Conservation (phyloP, 2,797 vertebrate genomes). For the Liparis tanakae region DNA sequence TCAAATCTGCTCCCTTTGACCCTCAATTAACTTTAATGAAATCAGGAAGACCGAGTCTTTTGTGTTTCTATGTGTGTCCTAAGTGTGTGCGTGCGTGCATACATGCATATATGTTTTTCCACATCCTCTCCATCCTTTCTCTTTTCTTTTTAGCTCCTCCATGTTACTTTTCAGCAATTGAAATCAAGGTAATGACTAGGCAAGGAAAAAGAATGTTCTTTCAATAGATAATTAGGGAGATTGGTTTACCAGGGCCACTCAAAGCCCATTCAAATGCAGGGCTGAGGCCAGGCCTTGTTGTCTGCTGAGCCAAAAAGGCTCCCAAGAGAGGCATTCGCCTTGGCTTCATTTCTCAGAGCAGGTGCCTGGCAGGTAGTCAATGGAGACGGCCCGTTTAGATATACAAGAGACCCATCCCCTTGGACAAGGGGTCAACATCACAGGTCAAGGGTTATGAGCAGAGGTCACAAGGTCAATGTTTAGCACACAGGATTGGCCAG, state of each 20-base stretch:
- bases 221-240: constrained; percentile 95
- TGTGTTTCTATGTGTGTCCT: constrained; percentile 47
- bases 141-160: constrained; percentile 64
- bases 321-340: constrained; percentile 88
- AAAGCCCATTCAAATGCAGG: constrained; percentile 83
- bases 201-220: constrained; percentile 86
- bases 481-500: constrained; percentile 85
- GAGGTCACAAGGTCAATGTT: constrained; percentile 90
- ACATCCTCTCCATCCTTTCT: constrained; percentile 52
- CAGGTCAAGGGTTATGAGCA: constrained; percentile 88
- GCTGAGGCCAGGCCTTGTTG: constrained; percentile 80
- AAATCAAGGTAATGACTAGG: constrained; percentile 82
- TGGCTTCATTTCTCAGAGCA: constrained; percentile 93
- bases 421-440: constrained; percentile 84
- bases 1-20: constrained; percentile 75
- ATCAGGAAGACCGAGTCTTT: constrained; percentile 67
- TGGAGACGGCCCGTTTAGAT: constrained; percentile 85
- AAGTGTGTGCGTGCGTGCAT: constrained; percentile 31
- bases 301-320: constrained; percentile 83
- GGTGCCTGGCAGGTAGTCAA: constrained; percentile 99
- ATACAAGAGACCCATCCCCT: constrained; percentile 81
- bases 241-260: constrained; percentile 89
- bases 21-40: constrained; percentile 80
- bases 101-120: constrained; percentile 63
- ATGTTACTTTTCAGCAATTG: constrained; percentile 84